These are phyloP conservation scores for Scaptodrosophila lebanonensis DNA, from an alignment of 1,140 invertebrate genomes.

Conservation along the genomic window DNA sequence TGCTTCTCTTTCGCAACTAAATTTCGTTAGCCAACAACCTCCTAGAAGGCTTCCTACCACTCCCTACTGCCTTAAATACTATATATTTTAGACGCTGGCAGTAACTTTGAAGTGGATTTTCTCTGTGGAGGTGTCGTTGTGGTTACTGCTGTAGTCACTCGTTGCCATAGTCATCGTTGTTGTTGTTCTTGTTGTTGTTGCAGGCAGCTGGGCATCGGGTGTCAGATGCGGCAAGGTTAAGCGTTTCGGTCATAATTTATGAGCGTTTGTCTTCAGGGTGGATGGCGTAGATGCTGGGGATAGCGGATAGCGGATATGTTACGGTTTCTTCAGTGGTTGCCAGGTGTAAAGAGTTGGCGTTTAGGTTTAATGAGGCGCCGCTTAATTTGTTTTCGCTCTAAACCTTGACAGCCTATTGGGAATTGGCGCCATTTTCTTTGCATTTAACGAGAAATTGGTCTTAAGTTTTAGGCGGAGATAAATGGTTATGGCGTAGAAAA, in stretches of 20 bases:
- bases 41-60: too few species aligned
- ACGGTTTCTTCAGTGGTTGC: slow-evolving; percentile 47
- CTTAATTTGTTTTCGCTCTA: too few species aligned
- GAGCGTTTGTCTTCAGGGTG: slow-evolving; percentile 52
- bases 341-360: slow-evolving; percentile 39
- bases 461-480: too few species aligned
- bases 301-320: not conserved
- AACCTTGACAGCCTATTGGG: too few species aligned
- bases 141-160: slow-evolving; percentile 16
- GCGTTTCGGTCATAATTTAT: slow-evolving; percentile 67
- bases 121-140: slow-evolving; percentile 36
- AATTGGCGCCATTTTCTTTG: too few species aligned
- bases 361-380: too few species aligned
- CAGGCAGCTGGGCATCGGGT: not conserved
- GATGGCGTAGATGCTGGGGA: not conserved
- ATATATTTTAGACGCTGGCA: slow-evolving; percentile 53
- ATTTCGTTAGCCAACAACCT: slow-evolving; percentile 64
- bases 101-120: slow-evolving; percentile 50
- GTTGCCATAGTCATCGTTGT: too few species aligned
- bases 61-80: too few species aligned
- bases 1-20: slow-evolving; percentile 47
- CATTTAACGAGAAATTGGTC: too few species aligned
- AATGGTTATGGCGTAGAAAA: too few species aligned
- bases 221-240: slow-evolving; percentile 51
- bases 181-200: slow-evolving; percentile 1